phyloP scores from a whole-genome alignment of 2,113 vertebrate genomes.

The Urocynchramus pylzowi region DNA sequence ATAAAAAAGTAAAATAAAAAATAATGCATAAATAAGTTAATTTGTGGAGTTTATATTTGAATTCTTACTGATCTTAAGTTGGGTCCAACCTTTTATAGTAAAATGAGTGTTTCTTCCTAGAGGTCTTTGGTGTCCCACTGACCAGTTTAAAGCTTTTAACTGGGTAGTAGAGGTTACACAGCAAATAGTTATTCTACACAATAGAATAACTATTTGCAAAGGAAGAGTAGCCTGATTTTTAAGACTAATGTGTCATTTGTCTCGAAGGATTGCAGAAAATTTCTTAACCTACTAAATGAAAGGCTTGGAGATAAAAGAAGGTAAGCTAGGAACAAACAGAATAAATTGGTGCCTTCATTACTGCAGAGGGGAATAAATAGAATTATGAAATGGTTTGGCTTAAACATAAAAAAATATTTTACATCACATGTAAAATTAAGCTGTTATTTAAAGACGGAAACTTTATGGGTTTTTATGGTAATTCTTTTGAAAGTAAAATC shows the following conservation, averaged over 20 bases:
- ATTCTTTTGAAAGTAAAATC: background rate
- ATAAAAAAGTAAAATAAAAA: background rate
- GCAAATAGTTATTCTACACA: background rate
- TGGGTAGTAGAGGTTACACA: background rate
- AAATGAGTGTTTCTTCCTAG: background rate
- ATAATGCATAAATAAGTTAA: background rate
- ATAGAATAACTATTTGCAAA: background rate
- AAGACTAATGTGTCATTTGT: slow-evolving; percentile 1
- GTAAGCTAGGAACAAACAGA: slow-evolving; percentile 45
- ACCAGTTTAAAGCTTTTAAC: background rate
- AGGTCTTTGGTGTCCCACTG: background rate
- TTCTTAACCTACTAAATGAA: slow-evolving; percentile 81
- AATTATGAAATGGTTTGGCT: background rate
- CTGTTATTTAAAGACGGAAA: background rate
- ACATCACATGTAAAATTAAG: background rate
- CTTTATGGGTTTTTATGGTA: background rate
- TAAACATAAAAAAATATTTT: background rate
- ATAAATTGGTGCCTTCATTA: background rate
- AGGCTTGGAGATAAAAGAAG: slow-evolving; percentile 73
- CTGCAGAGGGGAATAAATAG: background rate
- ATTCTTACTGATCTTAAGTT: background rate
- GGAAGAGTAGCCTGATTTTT: background rate
- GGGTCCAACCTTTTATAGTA: background rate
- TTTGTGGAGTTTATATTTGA: background rate
- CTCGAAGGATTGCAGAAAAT: slow-evolving; percentile 81